Base-by-base conservation (phyloP, 2,888 invertebrate species). In the Eupithecia centaureata region DNA sequence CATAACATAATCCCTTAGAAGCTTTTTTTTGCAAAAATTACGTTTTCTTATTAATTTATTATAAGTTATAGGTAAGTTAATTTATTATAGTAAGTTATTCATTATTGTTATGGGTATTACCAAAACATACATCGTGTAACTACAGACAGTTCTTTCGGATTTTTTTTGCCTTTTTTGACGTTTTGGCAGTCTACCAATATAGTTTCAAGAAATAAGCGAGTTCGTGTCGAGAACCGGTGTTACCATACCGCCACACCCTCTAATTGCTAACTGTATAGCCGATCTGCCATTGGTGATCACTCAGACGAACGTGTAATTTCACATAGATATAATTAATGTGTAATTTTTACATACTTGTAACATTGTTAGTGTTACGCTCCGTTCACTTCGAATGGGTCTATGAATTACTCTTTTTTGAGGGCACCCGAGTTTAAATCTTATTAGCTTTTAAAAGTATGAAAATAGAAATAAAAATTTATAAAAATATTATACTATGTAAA, bases 221-320 rank as follows among this genome's bases (percentile, higher is more conserved):
- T 56, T 56, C n/a, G 27, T 15, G 68, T 83, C 87, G 86, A 86
- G 80, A 81, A 78, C 73, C 32, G 47, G 33, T 80, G 72, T 87
- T 91, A 87, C 38, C 62, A 42, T 64, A 1, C 68, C 75, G 79
- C 89, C 86, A 89, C 91, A 85, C 91, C 89, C 88, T 77, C 73
- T 89, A 90, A 90, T 89, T 90, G 89, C 83, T 85, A 86, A 85
- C 82, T 84, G 82, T 77, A 81, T 80, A 79, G 80, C 82, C 79
- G 60, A 57, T 63, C 83, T 77, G 80, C 87, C 82, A 92, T 92
- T 92, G 92, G 92, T 77, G 91, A 88, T 83, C 86, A 84, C 67
- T 85, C 79, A 77, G 78, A 79, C 85, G 85, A 61, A 67, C 67
- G 59, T 52, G 61, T 70, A 65, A 72, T 73, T 72, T 72, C 72